Conservation (phyloP, 2,113 vertebrate species). For the Holacanthus passer region DNA sequence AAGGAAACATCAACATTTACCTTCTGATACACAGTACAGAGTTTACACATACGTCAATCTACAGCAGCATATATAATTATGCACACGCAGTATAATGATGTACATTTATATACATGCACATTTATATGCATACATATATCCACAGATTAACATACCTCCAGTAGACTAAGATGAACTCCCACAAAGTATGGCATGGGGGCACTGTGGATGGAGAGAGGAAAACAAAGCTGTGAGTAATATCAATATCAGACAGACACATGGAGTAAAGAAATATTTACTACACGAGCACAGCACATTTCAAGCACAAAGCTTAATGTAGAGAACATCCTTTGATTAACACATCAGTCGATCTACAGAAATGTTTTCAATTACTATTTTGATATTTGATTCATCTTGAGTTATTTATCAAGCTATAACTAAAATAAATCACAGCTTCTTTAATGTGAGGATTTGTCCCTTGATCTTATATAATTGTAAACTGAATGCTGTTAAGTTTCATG, state of each 20-base stretch:
- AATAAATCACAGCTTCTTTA: neutral
- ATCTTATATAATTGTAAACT: neutral
- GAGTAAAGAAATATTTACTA: neutral
- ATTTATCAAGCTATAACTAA: neutral
- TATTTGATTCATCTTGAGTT: neutral
- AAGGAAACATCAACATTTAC: neutral
- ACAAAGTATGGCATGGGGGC: constrained; percentile 99
- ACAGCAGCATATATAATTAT: constrained; percentile 27
- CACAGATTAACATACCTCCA: constrained; percentile 88
- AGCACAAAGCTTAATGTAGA: neutral
- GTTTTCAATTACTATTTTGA: neutral
- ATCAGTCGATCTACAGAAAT: neutral
- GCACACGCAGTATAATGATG: constrained; percentile 32
- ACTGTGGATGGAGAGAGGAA: constrained; percentile 80
- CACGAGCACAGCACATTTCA: neutral
- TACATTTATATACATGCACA: constrained; percentile 2
- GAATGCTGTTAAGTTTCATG: neutral
- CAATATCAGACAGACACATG: neutral
- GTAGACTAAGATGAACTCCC: constrained; percentile 96
- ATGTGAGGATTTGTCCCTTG: neutral
- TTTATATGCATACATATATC: neutral
- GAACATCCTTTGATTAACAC: neutral
- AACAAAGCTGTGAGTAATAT: constrained; percentile 52
- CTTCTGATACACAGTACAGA: constrained; percentile 3
- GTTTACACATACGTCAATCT: neutral